These are phyloP conservation scores for Phrynocephalus guinanensis DNA, from an alignment of 2,797 vertebrate genomes.

Conservation along the genomic window DNA sequence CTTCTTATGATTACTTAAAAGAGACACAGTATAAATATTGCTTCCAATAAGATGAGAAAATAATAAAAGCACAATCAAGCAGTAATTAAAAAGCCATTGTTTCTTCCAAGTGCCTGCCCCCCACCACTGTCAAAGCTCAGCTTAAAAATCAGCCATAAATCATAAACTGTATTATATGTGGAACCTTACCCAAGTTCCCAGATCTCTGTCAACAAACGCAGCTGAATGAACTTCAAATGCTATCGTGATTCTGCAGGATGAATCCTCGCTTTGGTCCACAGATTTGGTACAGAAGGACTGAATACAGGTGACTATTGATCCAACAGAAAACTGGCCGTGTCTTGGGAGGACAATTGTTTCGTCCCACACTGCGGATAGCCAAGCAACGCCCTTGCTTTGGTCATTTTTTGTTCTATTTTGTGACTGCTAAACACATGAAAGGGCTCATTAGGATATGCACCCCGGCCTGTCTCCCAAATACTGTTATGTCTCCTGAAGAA, in stretches of 20 bases:
- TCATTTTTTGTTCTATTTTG: no score
- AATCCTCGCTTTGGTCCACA: background rate
- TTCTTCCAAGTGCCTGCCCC: background rate
- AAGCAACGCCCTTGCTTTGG: background rate
- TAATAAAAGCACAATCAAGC: constrained; percentile 29
- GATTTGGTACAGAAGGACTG: background rate
- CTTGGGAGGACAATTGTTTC: background rate
- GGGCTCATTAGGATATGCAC: no score
- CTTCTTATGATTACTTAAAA: constrained; percentile 42
- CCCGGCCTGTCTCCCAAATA: no score
- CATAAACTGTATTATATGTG: constrained; percentile 23
- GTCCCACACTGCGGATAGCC: background rate
- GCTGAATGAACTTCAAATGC: constrained; percentile 19
- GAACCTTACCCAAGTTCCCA: constrained; percentile 38
- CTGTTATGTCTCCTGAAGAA: no score
- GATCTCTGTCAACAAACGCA: constrained; percentile 22
- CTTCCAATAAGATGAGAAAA: constrained; percentile 43
- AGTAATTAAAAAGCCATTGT: constrained; percentile 38
- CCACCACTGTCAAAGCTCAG: constrained; percentile 24
- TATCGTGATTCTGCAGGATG: constrained; percentile 22
- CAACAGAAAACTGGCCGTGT: background rate
- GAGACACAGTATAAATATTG: constrained; percentile 16
- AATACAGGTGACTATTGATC: no score
- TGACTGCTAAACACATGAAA: no score
- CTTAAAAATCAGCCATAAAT: constrained; percentile 46